Percentiles rank a stretch among this genome's conserved stretches.
phyloP scores from a whole-genome alignment of 35 echinoderm and acorn worm species.

The Diadema setosum region DNA sequence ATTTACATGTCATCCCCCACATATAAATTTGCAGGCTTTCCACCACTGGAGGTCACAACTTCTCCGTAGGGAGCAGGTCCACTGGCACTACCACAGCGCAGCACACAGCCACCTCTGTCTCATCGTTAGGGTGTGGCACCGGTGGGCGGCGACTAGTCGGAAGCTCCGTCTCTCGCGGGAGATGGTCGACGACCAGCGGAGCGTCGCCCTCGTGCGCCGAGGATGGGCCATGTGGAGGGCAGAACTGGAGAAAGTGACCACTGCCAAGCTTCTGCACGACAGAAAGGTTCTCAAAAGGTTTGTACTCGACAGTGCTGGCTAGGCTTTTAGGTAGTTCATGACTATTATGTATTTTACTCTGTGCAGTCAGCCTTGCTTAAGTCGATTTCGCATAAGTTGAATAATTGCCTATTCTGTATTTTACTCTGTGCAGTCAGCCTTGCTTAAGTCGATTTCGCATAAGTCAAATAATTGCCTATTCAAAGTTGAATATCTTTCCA shows the following conservation, averaged over 20 bases:
- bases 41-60: neutral
- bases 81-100: neutral
- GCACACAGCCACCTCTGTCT: neutral
- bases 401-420: no score
- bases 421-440: no score
- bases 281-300: neutral
- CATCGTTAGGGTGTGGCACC: neutral
- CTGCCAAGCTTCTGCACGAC: neutral
- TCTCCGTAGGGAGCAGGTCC: neutral
- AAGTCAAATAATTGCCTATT: no score
- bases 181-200: neutral
- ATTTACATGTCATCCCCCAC: no score
- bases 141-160: neutral
- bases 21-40: constrained; percentile 23
- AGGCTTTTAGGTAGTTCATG: no score
- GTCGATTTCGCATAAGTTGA: no score
- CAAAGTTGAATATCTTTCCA: no score
- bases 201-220: neutral
- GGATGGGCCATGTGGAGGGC: neutral
- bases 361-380: no score
- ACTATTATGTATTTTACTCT: no score
- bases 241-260: neutral
- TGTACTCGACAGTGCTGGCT: neutral
- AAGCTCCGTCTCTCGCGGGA: neutral
- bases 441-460: no score